Conservation (phyloP, 2,888 invertebrate species). For the Melangyna quadrimaculata region DNA sequence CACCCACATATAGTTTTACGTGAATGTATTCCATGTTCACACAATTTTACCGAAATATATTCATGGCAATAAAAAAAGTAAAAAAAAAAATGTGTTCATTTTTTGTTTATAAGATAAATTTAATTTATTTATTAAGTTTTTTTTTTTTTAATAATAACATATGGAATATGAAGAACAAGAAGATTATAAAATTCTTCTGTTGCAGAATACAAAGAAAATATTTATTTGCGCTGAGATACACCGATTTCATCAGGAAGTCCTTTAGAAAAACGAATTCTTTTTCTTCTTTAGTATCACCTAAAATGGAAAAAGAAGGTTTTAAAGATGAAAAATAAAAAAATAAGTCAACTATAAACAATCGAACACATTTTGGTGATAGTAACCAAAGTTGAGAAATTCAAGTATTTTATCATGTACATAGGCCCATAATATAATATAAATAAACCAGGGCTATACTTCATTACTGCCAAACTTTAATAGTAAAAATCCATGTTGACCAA, state of each 20-base stretch:
- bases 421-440: too few relatives aligned
- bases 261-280: conserved; percentile 64
- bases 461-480: too few relatives aligned
- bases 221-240: conserved; percentile 40
- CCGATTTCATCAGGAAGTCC: neutral
- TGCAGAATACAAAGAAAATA: conserved; percentile 6
- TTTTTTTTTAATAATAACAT: conserved; percentile 38
- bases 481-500: too few relatives aligned
- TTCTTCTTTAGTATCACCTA: conserved; percentile 65
- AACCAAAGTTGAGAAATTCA: too few relatives aligned
- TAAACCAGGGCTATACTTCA: too few relatives aligned
- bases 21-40: conserved; percentile 49
- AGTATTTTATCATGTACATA: too few relatives aligned
- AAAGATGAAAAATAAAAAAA: neutral
- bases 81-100: neutral
- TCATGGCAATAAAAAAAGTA: conserved; percentile 25
- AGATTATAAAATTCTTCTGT: conserved; percentile 16
- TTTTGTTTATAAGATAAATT: conserved; percentile 19
- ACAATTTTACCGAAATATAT: conserved; percentile 41
- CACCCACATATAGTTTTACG: neutral
- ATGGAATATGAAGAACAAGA: conserved; percentile 32
- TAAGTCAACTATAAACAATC: too few relatives aligned
- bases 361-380: too few relatives aligned
- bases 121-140: conserved; percentile 3
- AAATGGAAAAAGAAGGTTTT: neutral